These are phyloP conservation scores for Celastrina argiolus DNA, from an alignment of 2,888 invertebrate species.

Conservation along the genomic window DNA sequence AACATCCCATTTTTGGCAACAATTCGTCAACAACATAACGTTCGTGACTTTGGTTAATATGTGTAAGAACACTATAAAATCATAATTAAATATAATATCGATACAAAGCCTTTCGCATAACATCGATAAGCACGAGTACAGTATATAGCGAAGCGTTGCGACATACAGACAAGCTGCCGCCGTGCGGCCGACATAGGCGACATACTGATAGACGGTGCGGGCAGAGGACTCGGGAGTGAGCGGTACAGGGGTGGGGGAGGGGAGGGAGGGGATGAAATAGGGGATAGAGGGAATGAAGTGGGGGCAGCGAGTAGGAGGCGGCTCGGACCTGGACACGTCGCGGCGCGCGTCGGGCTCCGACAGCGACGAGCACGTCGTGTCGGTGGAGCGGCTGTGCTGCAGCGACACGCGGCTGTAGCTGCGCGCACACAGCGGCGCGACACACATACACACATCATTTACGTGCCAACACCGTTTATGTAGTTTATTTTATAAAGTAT, in stretches of 20 bases:
- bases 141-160: background rate
- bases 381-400: conserved; percentile 68
- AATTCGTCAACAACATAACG: background rate
- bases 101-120: background rate
- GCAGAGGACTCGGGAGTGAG: too few species aligned
- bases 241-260: background rate
- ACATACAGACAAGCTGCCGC: background rate
- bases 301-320: conserved; percentile 17
- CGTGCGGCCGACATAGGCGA: background rate
- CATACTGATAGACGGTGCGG: too few species aligned
- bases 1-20: background rate
- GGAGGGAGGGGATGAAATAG: background rate
- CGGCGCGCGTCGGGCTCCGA: conserved; percentile 50
- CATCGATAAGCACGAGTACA: background rate
- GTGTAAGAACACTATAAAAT: background rate
- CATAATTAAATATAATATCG: background rate
- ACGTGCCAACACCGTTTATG: too few species aligned
- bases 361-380: conserved; percentile 60
- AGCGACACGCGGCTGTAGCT: conserved; percentile 71
- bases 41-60: background rate
- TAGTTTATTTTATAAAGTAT: too few species aligned
- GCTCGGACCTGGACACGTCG: conserved; percentile 47
- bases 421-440: conserved; percentile 33
- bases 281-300: too few species aligned
- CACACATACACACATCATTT: conserved; percentile 13